These are phyloP conservation scores for Malurus melanocephalus DNA, from an alignment of 2,113 vertebrate genomes.

Conservation along the genomic window DNA sequence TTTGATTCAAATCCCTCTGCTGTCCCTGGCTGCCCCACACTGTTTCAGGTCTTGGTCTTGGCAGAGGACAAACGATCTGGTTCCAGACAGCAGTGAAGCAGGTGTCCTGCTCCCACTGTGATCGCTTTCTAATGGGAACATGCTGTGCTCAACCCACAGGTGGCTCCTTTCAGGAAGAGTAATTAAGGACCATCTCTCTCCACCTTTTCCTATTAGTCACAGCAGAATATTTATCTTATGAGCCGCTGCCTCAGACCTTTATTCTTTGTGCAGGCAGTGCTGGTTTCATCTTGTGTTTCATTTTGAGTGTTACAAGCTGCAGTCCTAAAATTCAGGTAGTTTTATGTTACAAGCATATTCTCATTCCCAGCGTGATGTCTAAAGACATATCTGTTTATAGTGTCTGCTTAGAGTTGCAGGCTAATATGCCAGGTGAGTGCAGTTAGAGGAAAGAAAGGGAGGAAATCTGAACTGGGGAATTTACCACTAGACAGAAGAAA, in stretches of 20 bases:
- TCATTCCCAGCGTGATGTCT: background rate
- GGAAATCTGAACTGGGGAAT: background rate
- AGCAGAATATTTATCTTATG: background rate
- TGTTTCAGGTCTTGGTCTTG: background rate
- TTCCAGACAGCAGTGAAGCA: background rate
- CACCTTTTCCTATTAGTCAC: background rate
- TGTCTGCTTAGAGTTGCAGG: background rate
- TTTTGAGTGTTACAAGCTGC: background rate
- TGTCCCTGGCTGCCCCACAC: background rate
- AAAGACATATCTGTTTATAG: background rate
- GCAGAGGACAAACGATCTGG: background rate
- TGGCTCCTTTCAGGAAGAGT: conserved; percentile 9
- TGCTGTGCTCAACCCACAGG: background rate
- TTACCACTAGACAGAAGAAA: background rate
- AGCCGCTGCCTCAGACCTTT: background rate
- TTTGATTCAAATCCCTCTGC: background rate
- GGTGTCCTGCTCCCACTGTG: background rate
- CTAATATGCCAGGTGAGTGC: background rate
- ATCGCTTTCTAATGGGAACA: background rate
- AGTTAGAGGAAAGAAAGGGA: background rate
- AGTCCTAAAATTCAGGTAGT: background rate
- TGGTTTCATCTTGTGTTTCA: background rate
- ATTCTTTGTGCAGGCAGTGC: background rate
- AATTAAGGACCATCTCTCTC: background rate
- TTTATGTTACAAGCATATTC: background rate